Conservation (phyloP, 2,888 invertebrate species). For the Rhamnusium bicolor region DNA sequence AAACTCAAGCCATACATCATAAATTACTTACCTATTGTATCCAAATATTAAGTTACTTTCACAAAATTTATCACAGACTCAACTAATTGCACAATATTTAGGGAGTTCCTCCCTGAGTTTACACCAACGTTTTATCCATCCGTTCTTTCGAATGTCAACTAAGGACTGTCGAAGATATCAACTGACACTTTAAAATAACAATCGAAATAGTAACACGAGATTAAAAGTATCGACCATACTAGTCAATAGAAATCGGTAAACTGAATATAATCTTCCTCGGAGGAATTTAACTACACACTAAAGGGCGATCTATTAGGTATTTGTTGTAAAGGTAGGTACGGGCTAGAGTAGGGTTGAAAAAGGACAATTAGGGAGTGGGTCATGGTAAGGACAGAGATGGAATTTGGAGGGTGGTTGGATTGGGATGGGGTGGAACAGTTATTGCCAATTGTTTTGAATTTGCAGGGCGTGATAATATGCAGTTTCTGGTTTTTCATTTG, state of each 20-base stretch:
- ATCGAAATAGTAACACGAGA: background rate
- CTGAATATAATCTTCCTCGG: too few relatives aligned
- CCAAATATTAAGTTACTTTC: too few relatives aligned
- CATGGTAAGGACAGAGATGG: conserved; percentile 6
- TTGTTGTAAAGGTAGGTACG: conserved; percentile 30
- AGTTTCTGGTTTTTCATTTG: conserved; percentile 57
- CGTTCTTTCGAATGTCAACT: background rate
- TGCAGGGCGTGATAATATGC: conserved; percentile 65
- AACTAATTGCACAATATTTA: conserved; percentile 1
- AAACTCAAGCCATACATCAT: too few relatives aligned
- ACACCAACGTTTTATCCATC: background rate
- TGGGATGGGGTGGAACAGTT: conserved; percentile 37
- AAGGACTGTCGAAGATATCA: background rate
- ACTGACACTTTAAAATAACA: conserved; percentile 10
- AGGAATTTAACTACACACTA: too few relatives aligned
- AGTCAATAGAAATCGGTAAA: too few relatives aligned
- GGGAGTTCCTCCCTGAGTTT: background rate
- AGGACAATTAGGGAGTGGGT: background rate
- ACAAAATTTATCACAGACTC: too few relatives aligned
- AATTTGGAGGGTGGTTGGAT: background rate
- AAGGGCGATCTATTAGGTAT: conserved; percentile 4
- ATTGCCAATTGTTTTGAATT: conserved; percentile 52
- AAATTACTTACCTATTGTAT: too few relatives aligned
- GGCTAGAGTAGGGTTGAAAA: conserved; percentile 21
- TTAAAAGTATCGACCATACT: conserved; percentile 10